Evolutionary conservation across 2,888 invertebrate species (phyloP), one percentile per base, ranked within the genome.

Genomic region (Osmoderma eremita): DNA sequence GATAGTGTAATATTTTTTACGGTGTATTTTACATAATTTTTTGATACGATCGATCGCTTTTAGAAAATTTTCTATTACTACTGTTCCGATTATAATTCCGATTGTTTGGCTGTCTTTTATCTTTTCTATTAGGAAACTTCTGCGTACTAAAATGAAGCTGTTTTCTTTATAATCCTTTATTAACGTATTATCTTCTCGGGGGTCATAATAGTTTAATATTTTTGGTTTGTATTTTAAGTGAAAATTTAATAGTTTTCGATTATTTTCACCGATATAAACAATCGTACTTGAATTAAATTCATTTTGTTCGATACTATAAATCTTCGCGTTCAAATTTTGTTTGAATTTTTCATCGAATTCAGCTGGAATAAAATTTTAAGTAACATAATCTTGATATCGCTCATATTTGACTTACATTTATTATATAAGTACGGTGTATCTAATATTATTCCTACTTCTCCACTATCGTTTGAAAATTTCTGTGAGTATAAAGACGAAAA

Each of bases 1-100:
- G 64, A 98, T 89, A 50, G 95, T 90, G 78, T 98, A 97, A 71
- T 91, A 90, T 79, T 94, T 96, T 78, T 96, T 97, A 0, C 91
- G 91, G 65, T 91, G 90, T 1, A 85, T 81, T 75, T 88, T 88
- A 41, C 95, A 89, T 61, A 95, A 83, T 61, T 85, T 81, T 79
- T 93, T 91, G 73, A 96, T 82, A 65, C 90, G 86, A n/a, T 86
- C 85, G 8, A 97, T 90, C 6, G 92, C 88, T 65, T 89, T 86
- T 42, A 91, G 84, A 73, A 92, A 94, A 73, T 93, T 90, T 63
- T 90, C 87, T 8, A 96, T 91, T 2, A 93, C 93, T 6, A 98
- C 84, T 24, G 97, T 97, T 66, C 94, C 97, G n/a, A 96, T 90
- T 12, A 98, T 87, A 53, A 98, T 90, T 0, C 97, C 98, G 39